Conservation (phyloP, 35 echinoderm and acorn worm species). For the Diadema setosum region DNA sequence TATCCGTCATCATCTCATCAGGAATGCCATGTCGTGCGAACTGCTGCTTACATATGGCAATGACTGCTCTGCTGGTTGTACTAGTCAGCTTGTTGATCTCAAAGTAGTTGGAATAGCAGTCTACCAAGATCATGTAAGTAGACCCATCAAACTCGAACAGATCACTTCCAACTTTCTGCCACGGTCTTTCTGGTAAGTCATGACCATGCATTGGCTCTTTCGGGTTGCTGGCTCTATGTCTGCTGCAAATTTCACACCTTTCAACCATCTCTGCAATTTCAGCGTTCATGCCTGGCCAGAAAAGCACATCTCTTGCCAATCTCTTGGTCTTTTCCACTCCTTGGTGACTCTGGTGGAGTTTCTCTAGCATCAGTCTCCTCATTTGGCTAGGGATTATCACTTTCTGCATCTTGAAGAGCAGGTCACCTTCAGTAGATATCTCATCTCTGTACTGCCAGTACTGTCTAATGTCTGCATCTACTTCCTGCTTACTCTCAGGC, state of each 20-base stretch:
- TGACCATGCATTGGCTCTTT: conserved; percentile 36
- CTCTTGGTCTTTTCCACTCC: conserved; percentile 45
- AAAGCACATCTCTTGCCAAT: conserved; percentile 46
- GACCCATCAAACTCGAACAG: conserved; percentile 25
- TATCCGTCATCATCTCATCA: conserved; percentile 18
- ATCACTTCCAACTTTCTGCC: conserved; percentile 47
- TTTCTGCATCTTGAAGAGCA: conserved; percentile 26
- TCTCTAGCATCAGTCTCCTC: background rate
- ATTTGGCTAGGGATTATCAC: conserved; percentile 14
- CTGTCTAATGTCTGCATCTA: background rate
- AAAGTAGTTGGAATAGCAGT: conserved; percentile 57
- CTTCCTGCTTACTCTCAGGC: background rate
- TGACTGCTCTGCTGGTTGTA: background rate
- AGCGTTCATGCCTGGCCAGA: conserved; percentile 30
- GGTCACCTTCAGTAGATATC: background rate
- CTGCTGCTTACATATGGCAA: background rate
- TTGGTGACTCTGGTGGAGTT: conserved; percentile 66
- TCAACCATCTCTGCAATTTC: conserved; percentile 16
- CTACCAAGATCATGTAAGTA: conserved; percentile 38
- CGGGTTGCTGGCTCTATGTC: background rate
- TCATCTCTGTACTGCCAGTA: conserved; percentile 5
- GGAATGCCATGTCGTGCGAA: conserved; percentile 45
- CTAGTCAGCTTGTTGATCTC: conserved; percentile 34
- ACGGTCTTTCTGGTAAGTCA: conserved; percentile 9
- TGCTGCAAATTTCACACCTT: conserved; percentile 35